Percentiles rank a stretch among this genome's conserved stretches.
These are phyloP conservation scores for Anolis apletophallus DNA, from an alignment of 2,797 vertebrate genomes.

Conservation along the genomic window DNA sequence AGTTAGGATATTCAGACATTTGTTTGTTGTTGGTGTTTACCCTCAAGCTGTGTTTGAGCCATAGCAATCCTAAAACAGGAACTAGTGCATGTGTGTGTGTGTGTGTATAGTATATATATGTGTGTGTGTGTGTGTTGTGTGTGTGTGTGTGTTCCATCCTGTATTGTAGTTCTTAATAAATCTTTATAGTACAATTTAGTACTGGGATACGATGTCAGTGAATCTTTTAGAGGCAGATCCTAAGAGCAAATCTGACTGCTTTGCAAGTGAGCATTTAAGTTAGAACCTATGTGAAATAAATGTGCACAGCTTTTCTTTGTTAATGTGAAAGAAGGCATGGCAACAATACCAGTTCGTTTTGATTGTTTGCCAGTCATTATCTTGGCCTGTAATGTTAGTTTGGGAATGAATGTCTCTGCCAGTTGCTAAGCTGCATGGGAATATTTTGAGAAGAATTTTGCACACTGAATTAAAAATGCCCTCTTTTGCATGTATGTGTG, in stretches of 20 bases:
- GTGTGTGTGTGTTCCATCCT: neutral
- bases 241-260: neutral
- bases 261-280: slow-evolving; percentile 3
- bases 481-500: neutral
- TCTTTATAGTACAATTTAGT: neutral
- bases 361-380: slow-evolving; percentile 36
- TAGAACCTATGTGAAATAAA: slow-evolving; percentile 1
- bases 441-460: slow-evolving; percentile 32
- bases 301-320: slow-evolving; percentile 28
- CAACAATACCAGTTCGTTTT: slow-evolving; percentile 30
- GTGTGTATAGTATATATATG: too few species aligned
- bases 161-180: neutral
- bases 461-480: neutral
- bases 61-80: neutral
- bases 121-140: neutral
- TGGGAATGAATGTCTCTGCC: slow-evolving; percentile 29
- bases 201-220: neutral
- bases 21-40: neutral
- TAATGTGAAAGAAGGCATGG: slow-evolving; percentile 28
- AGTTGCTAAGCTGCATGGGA: slow-evolving; percentile 28
- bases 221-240: neutral
- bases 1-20: neutral
- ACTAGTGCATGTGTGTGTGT: neutral
- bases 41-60: too few species aligned
- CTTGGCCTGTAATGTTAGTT: slow-evolving; percentile 24